phyloP scores from a whole-genome alignment of 30 jellyfish, hydroid and myxozoan species.

The Chrysaora quinquecirrha region DNA sequence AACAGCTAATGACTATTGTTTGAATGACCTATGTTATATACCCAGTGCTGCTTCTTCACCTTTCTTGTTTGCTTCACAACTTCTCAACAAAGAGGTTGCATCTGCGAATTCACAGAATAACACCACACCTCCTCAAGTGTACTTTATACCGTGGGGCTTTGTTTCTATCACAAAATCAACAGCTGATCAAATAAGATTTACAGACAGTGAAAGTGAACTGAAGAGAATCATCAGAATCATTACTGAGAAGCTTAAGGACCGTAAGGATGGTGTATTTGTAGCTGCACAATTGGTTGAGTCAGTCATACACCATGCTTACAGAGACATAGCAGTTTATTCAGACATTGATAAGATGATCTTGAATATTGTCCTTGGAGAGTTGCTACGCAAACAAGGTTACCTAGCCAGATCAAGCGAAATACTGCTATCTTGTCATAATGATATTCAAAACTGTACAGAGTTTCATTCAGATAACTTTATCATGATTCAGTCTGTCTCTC shows the following conservation, averaged over 20 bases:
- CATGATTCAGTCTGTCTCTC: background rate
- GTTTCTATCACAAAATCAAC: background rate
- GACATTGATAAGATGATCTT: background rate
- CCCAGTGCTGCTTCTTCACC: constrained; percentile 8
- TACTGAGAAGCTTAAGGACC: background rate
- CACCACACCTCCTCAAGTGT: background rate
- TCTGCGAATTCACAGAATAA: background rate
- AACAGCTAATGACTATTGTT: background rate
- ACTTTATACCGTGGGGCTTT: constrained; percentile 1
- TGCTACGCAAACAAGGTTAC: background rate
- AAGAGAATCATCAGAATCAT: background rate
- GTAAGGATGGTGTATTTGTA: background rate
- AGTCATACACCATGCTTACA: background rate
- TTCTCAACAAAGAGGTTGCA: background rate
- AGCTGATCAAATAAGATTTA: background rate
- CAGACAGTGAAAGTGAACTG: background rate
- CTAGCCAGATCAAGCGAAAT: too few species aligned
- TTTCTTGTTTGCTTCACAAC: background rate
- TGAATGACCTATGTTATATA: background rate
- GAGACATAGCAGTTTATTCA: background rate
- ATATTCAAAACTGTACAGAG: too few species aligned
- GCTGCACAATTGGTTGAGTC: background rate
- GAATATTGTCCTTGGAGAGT: background rate
- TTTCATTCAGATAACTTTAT: too few species aligned
- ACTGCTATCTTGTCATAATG: too few species aligned